phyloP scores from a whole-genome alignment of 2,888 invertebrate species.

The Monopis laevigella region DNA sequence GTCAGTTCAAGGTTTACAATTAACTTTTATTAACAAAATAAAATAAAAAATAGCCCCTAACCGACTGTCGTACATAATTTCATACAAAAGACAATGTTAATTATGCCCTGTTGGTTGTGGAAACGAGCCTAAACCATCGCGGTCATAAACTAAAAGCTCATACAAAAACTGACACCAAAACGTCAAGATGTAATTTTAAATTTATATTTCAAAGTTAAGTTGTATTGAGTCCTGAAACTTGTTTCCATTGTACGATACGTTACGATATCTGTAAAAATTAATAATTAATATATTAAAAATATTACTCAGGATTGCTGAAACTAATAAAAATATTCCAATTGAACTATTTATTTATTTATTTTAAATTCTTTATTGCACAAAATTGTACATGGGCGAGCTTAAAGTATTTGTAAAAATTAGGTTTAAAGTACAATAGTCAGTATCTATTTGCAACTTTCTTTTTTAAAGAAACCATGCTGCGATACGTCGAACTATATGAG shows the following conservation, averaged over 20 bases:
- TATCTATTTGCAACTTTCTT: no score
- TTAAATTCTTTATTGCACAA: no score
- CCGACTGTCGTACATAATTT: not conserved
- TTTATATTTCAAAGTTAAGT: slow-evolving; percentile 14
- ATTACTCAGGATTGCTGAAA: no score
- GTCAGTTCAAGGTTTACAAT: not conserved
- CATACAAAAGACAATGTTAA: slow-evolving; percentile 4
- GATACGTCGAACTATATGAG: no score
- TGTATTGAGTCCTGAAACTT: slow-evolving; percentile 1
- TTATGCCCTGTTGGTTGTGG: not conserved
- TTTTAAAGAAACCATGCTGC: no score
- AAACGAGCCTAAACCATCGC: not conserved
- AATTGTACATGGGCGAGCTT: no score
- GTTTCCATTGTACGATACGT: slow-evolving; percentile 13
- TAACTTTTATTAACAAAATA: not conserved
- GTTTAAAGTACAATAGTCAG: no score
- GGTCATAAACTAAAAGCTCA: slow-evolving; percentile 20
- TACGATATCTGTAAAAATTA: no score
- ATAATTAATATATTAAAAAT: no score
- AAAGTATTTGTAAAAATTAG: no score
- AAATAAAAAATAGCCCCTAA: not conserved
- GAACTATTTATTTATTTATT: no score
- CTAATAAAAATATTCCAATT: no score
- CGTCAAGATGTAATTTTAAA: slow-evolving; percentile 19
- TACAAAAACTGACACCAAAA: slow-evolving; percentile 19